A percentile compares a stretch with the other conserved stretches of the same genome.
Evolutionary conservation across 2,797 vertebrate species (phyloP).

Genomic region (Spinus olivaceus): DNA sequence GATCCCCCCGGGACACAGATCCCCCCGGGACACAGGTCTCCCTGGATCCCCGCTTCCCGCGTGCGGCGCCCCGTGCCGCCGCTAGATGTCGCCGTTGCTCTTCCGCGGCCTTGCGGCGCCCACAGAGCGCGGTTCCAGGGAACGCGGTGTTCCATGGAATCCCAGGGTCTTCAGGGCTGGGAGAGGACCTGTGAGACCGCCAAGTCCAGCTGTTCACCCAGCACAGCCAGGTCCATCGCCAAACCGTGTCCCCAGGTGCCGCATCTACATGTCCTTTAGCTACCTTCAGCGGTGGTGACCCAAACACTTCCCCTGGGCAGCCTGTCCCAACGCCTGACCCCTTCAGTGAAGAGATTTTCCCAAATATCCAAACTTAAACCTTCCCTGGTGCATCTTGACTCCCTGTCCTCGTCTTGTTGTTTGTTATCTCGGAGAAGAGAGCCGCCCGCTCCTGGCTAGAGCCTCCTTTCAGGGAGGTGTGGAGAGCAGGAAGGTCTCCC

Average conservation of each 20-base stretch:
- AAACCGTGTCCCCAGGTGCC: neutral
- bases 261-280: too few relatives aligned
- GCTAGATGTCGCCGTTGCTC: slow-evolving; percentile 26
- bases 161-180: accelerated
- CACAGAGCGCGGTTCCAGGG: accelerated
- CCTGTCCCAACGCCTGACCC: neutral
- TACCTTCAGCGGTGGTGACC: neutral
- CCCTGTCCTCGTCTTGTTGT: accelerated
- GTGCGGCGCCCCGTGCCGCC: accelerated
- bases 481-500: neutral
- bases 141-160: accelerated
- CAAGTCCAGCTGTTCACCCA: accelerated
- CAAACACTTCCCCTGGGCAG: too few relatives aligned
- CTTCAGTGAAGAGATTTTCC: neutral
- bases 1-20: too few relatives aligned
- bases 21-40: neutral
- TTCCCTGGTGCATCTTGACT: neutral
- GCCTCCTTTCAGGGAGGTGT: too few relatives aligned
- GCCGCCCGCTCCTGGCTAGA: neutral
- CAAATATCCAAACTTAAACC: too few relatives aligned
- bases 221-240: neutral
- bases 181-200: too few relatives aligned
- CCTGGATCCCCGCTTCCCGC: neutral
- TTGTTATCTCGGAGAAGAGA: neutral
- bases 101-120: neutral